Percentiles rank a stretch among this genome's conserved stretches.
These are phyloP conservation scores for Triplophysa tibetana DNA, from an alignment of 2,113 vertebrate species.

Conservation along the genomic window DNA sequence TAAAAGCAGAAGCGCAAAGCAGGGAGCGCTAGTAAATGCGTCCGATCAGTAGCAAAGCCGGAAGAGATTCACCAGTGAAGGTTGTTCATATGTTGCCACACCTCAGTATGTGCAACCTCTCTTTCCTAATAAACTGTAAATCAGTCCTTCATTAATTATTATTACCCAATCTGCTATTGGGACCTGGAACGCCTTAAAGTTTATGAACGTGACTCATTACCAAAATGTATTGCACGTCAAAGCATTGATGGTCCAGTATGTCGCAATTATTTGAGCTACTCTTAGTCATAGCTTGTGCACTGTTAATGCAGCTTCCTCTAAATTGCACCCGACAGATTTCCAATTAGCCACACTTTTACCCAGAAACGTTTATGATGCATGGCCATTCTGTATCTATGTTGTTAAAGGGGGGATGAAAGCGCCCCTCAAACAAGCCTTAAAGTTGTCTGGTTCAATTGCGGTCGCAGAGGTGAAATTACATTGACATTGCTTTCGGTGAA, in stretches of 20 bases:
- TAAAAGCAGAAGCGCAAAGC: too few relatives aligned
- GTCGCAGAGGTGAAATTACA: constrained; percentile 48
- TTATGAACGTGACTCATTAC: background rate
- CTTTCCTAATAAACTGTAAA: background rate
- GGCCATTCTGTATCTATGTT: constrained; percentile 32
- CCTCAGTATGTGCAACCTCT: background rate
- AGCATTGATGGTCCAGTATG: constrained; percentile 6
- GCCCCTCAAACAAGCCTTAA: constrained; percentile 1
- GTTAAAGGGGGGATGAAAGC: constrained; percentile 6
- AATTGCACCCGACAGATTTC: constrained; percentile 18
- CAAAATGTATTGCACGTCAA: constrained; percentile 9
- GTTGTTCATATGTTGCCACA: background rate
- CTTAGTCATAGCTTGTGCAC: constrained; percentile 9
- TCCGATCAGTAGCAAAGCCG: too few relatives aligned
- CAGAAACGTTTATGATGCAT: background rate
- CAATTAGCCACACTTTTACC: constrained; percentile 27
- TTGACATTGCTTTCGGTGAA: constrained; percentile 44
- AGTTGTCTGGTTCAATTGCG: constrained; percentile 34
- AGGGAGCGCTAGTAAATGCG: too few relatives aligned
- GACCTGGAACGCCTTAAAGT: background rate
- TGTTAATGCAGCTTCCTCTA: background rate
- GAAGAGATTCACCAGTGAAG: too few relatives aligned
- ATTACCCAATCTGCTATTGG: background rate
- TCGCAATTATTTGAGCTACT: constrained; percentile 1
- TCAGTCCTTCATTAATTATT: background rate